Evolutionary conservation across 1,140 invertebrate genomes (phyloP).

Genomic region (Phymorhynchus buccinoides): DNA sequence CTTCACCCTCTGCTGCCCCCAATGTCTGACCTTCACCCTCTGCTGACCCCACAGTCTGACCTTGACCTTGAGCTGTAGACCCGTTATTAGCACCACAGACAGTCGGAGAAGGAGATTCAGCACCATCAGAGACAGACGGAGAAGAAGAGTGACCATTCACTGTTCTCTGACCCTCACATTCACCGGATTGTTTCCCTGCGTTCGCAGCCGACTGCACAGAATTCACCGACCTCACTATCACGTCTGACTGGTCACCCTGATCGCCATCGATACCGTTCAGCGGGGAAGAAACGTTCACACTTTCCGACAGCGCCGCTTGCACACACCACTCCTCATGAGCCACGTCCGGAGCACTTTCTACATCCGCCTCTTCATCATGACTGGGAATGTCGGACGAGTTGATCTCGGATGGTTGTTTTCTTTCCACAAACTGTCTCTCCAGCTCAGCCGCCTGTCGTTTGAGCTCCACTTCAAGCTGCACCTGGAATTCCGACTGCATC

Average conservation of each 20-base stretch:
- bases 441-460: conserved; percentile 58
- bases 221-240: background rate
- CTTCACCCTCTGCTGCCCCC: background rate
- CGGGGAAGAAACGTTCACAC: background rate
- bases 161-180: background rate
- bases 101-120: background rate
- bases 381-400: conserved; percentile 2
- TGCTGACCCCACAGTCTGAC: too few species aligned
- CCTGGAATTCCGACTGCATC: conserved; percentile 62
- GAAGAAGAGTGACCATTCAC: conserved; percentile 16
- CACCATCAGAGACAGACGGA: background rate
- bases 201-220: background rate
- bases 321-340: background rate
- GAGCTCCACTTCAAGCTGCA: conserved; percentile 61
- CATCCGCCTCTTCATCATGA: background rate
- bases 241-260: background rate
- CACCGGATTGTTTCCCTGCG: background rate
- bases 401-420: background rate
- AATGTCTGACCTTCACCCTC: background rate
- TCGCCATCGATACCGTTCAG: too few species aligned
- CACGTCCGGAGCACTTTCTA: background rate
- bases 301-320: background rate
- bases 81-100: conserved; percentile 10
- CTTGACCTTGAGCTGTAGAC: background rate
- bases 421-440: conserved; percentile 7